Base-by-base conservation (phyloP, 2,113 vertebrate species). In the Ovis canadensis region DNA sequence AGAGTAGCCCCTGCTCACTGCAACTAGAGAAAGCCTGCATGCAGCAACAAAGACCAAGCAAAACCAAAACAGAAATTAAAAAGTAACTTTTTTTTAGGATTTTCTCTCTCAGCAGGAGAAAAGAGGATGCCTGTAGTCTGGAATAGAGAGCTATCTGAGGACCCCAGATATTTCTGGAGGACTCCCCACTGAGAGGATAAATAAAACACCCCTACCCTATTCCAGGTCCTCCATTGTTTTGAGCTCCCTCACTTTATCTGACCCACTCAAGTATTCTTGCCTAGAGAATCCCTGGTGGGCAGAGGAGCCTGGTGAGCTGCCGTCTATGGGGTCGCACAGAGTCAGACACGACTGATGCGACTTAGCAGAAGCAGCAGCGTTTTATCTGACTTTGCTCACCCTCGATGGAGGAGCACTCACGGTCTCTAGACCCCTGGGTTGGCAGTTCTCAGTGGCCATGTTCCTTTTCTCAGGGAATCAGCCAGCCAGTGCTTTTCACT, bases 261-360 rank as follows among this genome's bases (percentile, higher is more conserved):
- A 71, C n/a, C n/a, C 19, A 36, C 64, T 21, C 9, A 21, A 71
- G 33, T 71, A 21, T 71, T 71, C 64, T 67, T 67, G 64, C 16
- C 33, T 67, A 17, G 33, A 67, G 64, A 67, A n/a, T n/a, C 33
- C 64, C 17, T 59, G 25, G 7, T 9, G 64, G 64, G n/a, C 64
- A n/a, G 64, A 19, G 64, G 33, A 67, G 15, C 33, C 64, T 67
- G 64, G 64, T 36, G 64, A 4, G 64, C 64, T 67, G 33, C 33
- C 0, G 1, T 67, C n/a, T 21, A 11, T 11, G 64, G 64, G 64
- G 9, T 40, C 5, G 0, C 67, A 71, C n/a, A 71, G n/a, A 71
- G n/a, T 36, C 1, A 0, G 19, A 36, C 64, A 36, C 0, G 19
- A n/a, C 33, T 67, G 62, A 67, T 9, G 62, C 0, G 15, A 23